phyloP scores from a whole-genome alignment of 2,113 vertebrate genomes.

The Taxidea taxus region DNA sequence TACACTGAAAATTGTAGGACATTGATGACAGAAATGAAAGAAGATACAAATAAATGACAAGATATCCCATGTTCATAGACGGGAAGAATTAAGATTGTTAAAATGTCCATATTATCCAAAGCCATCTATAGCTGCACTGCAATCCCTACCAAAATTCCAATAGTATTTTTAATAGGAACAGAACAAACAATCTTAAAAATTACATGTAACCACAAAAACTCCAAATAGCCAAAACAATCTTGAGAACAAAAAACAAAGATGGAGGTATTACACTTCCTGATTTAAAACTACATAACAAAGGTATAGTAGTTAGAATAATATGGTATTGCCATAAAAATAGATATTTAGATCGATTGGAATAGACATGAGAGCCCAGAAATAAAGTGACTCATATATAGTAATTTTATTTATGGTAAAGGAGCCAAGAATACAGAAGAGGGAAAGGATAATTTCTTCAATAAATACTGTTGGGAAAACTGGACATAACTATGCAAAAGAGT shows the following conservation, averaged over 20 bases:
- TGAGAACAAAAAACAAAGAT: not conserved
- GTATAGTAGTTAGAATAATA: not conserved
- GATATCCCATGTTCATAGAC: not conserved
- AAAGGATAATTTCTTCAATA: not conserved
- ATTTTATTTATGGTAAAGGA: not conserved
- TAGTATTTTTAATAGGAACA: not conserved
- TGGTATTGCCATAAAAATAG: not conserved
- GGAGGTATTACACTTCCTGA: not conserved
- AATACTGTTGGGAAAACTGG: not conserved
- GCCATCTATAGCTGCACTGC: not conserved
- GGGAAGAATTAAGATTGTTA: not conserved
- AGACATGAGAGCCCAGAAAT: not conserved
- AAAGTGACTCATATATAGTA: not conserved
- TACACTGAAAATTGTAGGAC: not conserved
- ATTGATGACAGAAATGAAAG: not conserved
- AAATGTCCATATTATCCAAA: not conserved
- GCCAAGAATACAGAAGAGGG: not conserved
- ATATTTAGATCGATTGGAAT: not conserved
- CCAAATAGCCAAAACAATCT: not conserved
- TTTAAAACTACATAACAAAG: not conserved
- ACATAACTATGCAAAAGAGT: not conserved
- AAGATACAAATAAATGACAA: not conserved
- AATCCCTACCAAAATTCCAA: not conserved
- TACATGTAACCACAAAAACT: not conserved
- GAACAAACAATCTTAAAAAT: not conserved